Percentiles rank a stretch among this genome's conserved stretches.
Conservation (phyloP, 2,113 vertebrate genomes). For the Asarcornis scutulata region DNA sequence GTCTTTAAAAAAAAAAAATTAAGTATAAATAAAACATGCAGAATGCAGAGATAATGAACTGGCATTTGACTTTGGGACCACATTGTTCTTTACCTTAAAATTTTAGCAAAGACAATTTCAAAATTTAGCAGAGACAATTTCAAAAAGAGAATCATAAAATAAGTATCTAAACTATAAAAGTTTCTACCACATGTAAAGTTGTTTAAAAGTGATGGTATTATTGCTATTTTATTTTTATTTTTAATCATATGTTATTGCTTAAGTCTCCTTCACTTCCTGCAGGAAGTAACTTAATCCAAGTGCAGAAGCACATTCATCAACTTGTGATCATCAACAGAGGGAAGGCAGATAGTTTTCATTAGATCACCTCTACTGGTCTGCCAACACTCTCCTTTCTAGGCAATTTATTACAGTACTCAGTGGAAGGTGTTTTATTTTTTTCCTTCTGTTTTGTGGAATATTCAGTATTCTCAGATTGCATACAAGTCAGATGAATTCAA, state of each 20-base stretch:
- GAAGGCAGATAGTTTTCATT: background rate
- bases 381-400: background rate
- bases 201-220: rapidly evolving
- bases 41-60: background rate
- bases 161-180: background rate
- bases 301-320: background rate
- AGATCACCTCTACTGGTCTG: background rate
- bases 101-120: background rate
- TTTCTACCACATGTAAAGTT: background rate
- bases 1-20: background rate
- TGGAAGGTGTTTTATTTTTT: background rate
- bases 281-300: background rate
- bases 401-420: background rate
- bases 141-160: background rate
- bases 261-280: background rate
- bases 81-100: background rate
- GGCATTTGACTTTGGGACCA: background rate
- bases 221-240: background rate
- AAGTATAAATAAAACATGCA: background rate
- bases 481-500: background rate
- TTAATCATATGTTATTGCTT: background rate
- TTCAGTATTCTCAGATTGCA: background rate
- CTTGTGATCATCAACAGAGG: background rate
- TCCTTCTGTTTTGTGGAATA: background rate
- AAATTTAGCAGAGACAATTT: background rate